Evolutionary conservation across 2,888 invertebrate genomes (phyloP), one percentile per base, ranked within the genome.

Genomic region (Pantelozetes paolii): DNA sequence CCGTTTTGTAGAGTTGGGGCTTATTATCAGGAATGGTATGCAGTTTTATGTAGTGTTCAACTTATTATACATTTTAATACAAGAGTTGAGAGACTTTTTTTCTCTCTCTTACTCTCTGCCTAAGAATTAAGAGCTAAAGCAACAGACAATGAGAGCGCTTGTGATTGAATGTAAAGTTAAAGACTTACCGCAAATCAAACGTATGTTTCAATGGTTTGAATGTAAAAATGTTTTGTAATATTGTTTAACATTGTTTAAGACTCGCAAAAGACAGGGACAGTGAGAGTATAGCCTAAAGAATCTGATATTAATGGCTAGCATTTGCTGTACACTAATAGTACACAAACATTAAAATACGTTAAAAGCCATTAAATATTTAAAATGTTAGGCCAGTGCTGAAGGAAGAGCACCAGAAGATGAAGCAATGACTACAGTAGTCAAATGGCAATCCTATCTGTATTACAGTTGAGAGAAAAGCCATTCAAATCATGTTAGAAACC

Each of bases 141-240:
- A 64, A 64, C 36, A 45, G 28, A 69, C 69, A 69, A 69, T 69
- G 69, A 69, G 28, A 69, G 69, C 42, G 32, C 67, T 40, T 40
- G 40, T 54, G n/a, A 57, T 28, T 57, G 30, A 57, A 28, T 57
- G 23, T 20, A 36, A n/a, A 36, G n/a, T 32, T 20, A 32, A 69
- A 69, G 69, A 45, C 45, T 67, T 42, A 69, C 69, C 69, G 69
- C 69, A 64, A 32, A 26, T 64, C 36, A 40, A 64, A 23, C 54
- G 28, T 13, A 57, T 57, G 57, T 18, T 3, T 67, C 20, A 67
- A 67, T 20, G 36, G 32, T 9, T 23, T 23, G 15, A 36, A 32
- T 30, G n/a, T 2, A 23, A n/a, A n/a, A n/a, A 54, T 54, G 54
- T 54, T 54, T 54, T 20, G 45, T 45, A 45, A 45, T 45, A 18